Base-by-base conservation (phyloP, 2,797 vertebrate species). In the Megaceryle alcyon region DNA sequence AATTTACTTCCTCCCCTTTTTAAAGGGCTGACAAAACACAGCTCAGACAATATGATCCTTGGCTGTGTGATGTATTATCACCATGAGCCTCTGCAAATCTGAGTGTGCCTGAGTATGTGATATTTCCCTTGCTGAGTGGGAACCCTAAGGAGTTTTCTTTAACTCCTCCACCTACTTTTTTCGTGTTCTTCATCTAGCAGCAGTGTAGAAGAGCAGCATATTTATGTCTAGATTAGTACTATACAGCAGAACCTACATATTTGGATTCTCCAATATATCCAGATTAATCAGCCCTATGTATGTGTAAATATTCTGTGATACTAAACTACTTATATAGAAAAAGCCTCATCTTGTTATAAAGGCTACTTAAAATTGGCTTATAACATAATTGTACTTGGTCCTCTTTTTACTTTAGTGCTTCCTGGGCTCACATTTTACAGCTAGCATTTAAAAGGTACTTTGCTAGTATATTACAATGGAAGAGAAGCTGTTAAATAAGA, bases 31-130 rank as follows among this genome's bases (percentile, higher is more conserved):
- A 41, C 22, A 46, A n/a, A 51, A 48, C 25, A 39, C 41, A 69
- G 23, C 21, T 92, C 41, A 65, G 46, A 48, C 31, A 53, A 41
- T 7, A 37, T 3, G 14, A 48, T 46, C 19, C 29, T 68, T 7
- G 2, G 9, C 21, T 54, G 3, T n/a, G 12, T 60, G 26, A 43
- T 31, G 7, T 21, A n/a, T 41, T 39, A 23, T 2, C 21, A 31
- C 14, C 9, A 26, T 51, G 39, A 82, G 37, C 35, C 16, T 61
- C 35, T 3, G 2, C 10, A 70, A 57, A 69, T 63, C 39, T 51
- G 15, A 37, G 4, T 31, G n/a, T 49, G 22, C 14, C 12, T 1
- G 5, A 35, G 9, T 5, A 2, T 35, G 17, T 46, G 41, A 5
- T 17, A n/a, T 63, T 73, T 77, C 39, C 11, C 23, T 66, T 18